Evolutionary conservation across 2,797 vertebrate genomes (phyloP).

Genomic region (Sardinella longiceps): DNA sequence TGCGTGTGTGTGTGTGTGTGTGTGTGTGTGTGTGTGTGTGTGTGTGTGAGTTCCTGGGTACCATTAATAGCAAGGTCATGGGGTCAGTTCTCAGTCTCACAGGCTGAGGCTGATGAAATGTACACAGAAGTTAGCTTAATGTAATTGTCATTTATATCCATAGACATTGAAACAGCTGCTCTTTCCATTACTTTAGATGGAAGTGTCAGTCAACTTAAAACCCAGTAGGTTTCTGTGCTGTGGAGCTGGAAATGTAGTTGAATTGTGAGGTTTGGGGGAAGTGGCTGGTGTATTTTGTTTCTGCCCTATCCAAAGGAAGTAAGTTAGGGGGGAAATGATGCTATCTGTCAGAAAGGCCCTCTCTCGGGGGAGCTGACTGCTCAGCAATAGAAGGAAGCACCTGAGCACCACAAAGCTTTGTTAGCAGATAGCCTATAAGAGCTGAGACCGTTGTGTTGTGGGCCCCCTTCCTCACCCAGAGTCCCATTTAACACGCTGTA

Average conservation of each 20-base stretch:
- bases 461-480: background rate
- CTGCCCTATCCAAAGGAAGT: background rate
- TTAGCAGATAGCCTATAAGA: background rate
- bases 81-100: background rate
- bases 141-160: background rate
- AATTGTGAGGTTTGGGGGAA: background rate
- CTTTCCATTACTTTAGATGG: background rate
- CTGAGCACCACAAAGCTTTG: background rate
- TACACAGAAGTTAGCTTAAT: background rate
- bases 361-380: constrained; percentile 3
- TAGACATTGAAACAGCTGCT: background rate
- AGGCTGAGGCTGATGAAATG: background rate
- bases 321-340: background rate
- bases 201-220: background rate
- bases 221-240: too few relatives aligned
- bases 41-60: background rate
- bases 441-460: background rate
- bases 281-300: background rate
- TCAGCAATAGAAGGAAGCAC: constrained; percentile 4
- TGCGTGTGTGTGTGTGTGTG: too few relatives aligned
- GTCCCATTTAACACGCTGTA: background rate
- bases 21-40: background rate
- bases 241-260: background rate
- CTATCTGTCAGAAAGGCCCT: background rate
- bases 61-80: background rate